These are phyloP conservation scores for Orientallactaga sibirica DNA, from an alignment of 2,797 vertebrate genomes.

Conservation along the genomic window DNA sequence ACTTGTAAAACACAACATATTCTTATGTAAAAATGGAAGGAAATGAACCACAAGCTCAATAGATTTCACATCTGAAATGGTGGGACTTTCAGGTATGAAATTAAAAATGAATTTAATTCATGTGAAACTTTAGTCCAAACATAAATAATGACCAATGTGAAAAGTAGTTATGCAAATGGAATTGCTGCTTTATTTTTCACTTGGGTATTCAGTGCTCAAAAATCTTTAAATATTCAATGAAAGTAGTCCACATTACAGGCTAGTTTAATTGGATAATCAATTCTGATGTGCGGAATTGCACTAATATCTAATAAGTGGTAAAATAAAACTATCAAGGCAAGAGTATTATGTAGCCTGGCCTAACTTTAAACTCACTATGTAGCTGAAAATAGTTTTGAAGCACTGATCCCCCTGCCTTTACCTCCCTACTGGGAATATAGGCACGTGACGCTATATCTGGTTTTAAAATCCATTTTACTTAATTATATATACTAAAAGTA, in stretches of 20 bases:
- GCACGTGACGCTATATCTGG: not conserved
- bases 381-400: not conserved
- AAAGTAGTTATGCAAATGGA: constrained; percentile 24
- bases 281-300: not conserved
- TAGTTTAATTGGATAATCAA: constrained; percentile 1
- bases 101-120: constrained; percentile 28
- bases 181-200: constrained; percentile 42
- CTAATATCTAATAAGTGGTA: not conserved
- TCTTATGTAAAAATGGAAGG: constrained; percentile 22
- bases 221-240: constrained; percentile 41
- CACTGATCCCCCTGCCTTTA: no score
- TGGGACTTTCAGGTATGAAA: constrained; percentile 16
- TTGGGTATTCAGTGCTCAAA: constrained; percentile 41
- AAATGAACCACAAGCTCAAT: not conserved
- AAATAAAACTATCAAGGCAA: not conserved
- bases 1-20: constrained; percentile 3
- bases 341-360: not conserved
- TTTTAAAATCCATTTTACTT: not conserved
- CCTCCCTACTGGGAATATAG: no score
- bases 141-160: constrained; percentile 27
- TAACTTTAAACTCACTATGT: no score
- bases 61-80: not conserved
- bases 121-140: not conserved
- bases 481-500: not conserved
- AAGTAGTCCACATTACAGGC: not conserved